These are phyloP conservation scores for Lota lota DNA, from an alignment of 2,113 vertebrate genomes.

Conservation along the genomic window DNA sequence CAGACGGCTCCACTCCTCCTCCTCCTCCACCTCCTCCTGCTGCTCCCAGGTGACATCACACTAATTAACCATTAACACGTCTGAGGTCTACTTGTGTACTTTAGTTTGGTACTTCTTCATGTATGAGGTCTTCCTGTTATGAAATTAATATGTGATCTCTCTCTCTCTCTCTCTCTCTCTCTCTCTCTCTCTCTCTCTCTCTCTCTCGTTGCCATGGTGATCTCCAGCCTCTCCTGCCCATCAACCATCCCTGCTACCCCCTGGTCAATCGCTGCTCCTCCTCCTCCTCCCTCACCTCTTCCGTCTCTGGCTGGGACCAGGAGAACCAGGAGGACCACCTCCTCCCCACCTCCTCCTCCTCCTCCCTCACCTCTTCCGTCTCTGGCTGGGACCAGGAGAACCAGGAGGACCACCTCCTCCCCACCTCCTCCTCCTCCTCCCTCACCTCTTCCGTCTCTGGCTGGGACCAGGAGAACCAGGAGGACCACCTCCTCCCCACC, in stretches of 20 bases:
- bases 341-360: slow-evolving; percentile 66
- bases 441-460: slow-evolving; percentile 45
- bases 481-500: slow-evolving; percentile 30
- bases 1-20: slow-evolving; percentile 58
- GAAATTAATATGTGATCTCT: too few relatives aligned
- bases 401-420: too few relatives aligned
- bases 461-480: slow-evolving; percentile 51
- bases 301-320: too few relatives aligned
- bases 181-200: slow-evolving; percentile 32
- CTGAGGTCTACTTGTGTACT: too few relatives aligned
- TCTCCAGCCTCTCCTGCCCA: slow-evolving; percentile 35
- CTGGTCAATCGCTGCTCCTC: slow-evolving; percentile 59
- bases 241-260: slow-evolving; percentile 27
- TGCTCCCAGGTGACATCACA: too few relatives aligned
- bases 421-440: slow-evolving; percentile 68
- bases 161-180: not conserved
- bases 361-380: slow-evolving; percentile 69
- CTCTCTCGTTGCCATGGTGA: slow-evolving; percentile 42
- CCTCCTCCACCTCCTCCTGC: slow-evolving; percentile 31
- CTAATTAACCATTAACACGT: too few relatives aligned
- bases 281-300: slow-evolving; percentile 70
- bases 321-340: too few relatives aligned
- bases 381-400: too few relatives aligned
- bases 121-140: not conserved
- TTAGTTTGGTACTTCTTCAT: not conserved